Conservation (phyloP, 2,113 vertebrate genomes). For the Cygnus buccinator region DNA sequence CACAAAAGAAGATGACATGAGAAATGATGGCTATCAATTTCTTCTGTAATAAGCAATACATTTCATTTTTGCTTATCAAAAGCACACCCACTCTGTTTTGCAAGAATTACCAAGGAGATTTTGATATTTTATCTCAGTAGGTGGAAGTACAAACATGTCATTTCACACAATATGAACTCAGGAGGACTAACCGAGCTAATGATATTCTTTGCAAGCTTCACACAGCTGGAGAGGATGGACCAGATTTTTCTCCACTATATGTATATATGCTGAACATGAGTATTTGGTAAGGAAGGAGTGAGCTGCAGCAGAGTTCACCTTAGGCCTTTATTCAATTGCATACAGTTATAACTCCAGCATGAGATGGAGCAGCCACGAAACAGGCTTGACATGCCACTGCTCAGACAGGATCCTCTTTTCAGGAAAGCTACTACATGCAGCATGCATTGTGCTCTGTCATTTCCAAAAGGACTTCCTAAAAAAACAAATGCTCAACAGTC, state of each 20-base stretch:
- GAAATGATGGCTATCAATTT: background rate
- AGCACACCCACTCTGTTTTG: background rate
- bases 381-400: background rate
- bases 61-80: background rate
- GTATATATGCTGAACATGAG: background rate
- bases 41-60: background rate
- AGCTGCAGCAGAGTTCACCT: background rate
- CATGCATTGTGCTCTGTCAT: background rate
- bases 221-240: background rate
- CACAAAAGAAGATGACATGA: background rate
- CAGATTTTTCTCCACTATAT: background rate
- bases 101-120: background rate
- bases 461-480: background rate
- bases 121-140: background rate
- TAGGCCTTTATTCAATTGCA: background rate
- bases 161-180: background rate
- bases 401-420: background rate
- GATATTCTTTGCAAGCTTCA: background rate
- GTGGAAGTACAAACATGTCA: background rate
- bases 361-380: background rate
- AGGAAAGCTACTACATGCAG: background rate
- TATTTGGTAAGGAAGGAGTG: background rate
- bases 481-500: fast-evolving
- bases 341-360: background rate
- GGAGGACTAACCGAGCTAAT: background rate